Base-by-base conservation (phyloP, 1,140 invertebrate genomes). In the Drosophila erecta region DNA sequence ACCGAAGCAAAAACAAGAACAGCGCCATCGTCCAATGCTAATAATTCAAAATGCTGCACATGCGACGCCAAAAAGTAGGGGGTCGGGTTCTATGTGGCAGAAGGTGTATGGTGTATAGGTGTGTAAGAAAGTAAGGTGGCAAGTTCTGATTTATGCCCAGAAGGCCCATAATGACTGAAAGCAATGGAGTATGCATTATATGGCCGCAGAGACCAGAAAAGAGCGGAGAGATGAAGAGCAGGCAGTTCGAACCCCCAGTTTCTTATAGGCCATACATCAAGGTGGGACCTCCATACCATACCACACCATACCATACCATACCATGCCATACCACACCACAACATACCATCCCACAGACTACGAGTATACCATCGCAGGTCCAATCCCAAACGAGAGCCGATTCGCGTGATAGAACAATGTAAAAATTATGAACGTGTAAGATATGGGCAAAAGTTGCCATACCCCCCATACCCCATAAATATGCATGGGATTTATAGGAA, bases 371-470 rank as follows among this genome's bases (percentile, higher is more conserved):
- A 35, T 8, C 56, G 12, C 51, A 43, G 46, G 40, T 33, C 40
- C 55, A 58, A 46, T 58, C 43, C n/a, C 50, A 37, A 35, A 33
- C 56, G 14, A 59, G 38, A 49, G 27, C 43, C 69, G 81, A 85
- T 85, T 85, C 81, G 81, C 81, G 81, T 85, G 81, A 85, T 85
- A 85, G 81, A 89, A 87, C 84, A 87, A 89, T 84, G 79, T 87
- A 66, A 89, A 89, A 87, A 89, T 79, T 77, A 87, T 83, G 71
- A 89, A 87, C 76, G 84, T 76, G 60, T 89, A 76, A 79, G 79
- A 49, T 62, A 86, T 86, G 81, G 51, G 60, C 62, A 76, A 87
- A 81, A 64, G 62, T 67, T 51, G 66, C 55, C 58, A 56, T 61
- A 71, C 22, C 50, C 22, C 22, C 3, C 22, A 24, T 24, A 24